These are phyloP conservation scores for Blennius ocellaris DNA, from an alignment of 2,113 vertebrate genomes.

Conservation along the genomic window DNA sequence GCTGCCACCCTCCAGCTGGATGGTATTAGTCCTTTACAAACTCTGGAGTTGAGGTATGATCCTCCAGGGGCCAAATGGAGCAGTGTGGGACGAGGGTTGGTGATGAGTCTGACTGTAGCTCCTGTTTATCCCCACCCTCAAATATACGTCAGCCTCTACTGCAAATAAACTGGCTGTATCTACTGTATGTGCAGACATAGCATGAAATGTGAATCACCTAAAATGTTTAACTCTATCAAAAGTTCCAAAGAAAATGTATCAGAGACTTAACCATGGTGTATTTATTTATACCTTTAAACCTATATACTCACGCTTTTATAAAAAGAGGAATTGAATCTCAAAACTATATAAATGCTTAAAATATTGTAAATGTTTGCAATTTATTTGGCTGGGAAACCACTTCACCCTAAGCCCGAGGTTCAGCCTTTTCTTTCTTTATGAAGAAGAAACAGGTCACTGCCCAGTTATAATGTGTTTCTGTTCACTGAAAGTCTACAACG, in stretches of 20 bases:
- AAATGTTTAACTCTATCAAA: slow-evolving; percentile 40
- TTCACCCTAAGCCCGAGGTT: not conserved
- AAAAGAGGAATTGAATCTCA: not conserved
- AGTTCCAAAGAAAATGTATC: not conserved
- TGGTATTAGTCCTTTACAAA: slow-evolving; percentile 62
- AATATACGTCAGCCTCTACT: slow-evolving; percentile 50
- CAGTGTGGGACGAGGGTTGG: slow-evolving; percentile 38
- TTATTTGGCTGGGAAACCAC: not conserved
- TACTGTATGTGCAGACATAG: slow-evolving; percentile 4
- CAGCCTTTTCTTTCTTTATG: not conserved
- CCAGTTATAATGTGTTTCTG: slow-evolving; percentile 14
- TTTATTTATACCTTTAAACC: not conserved
- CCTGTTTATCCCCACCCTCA: slow-evolving; percentile 58
- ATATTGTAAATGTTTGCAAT: not conserved
- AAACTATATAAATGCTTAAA: not conserved
- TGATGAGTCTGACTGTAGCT: slow-evolving; percentile 44
- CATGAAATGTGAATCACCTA: slow-evolving; percentile 15
- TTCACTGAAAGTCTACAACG: slow-evolving; percentile 14
- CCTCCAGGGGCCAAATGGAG: slow-evolving; percentile 62
- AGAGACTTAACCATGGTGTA: not conserved
- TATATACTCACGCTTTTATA: not conserved
- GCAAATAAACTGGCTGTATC: slow-evolving; percentile 59
- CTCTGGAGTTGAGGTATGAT: slow-evolving; percentile 58
- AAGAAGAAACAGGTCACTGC: not conserved
- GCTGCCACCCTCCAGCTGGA: slow-evolving; percentile 75